Percentiles rank a stretch among this genome's conserved stretches.
These are phyloP conservation scores for Chamaetylas fuelleborni DNA, from an alignment of 2,113 vertebrate genomes.

Conservation along the genomic window DNA sequence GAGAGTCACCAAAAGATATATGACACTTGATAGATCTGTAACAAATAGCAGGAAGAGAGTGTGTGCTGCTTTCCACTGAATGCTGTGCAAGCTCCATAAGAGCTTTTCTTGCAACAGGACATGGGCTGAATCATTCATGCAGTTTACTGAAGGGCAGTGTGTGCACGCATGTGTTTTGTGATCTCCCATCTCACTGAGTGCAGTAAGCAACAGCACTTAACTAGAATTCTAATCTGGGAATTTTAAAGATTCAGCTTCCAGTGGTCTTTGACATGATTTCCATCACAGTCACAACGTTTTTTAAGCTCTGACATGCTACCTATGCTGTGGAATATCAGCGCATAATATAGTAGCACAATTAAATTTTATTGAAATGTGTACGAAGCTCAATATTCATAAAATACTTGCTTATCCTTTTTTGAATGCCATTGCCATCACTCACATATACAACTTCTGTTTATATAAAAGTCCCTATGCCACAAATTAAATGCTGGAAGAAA, in stretches of 20 bases:
- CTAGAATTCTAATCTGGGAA: not conserved
- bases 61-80: not conserved
- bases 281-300: not conserved
- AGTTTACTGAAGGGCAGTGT: not conserved
- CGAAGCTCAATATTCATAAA: not conserved
- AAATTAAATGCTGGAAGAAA: not conserved
- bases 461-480: not conserved
- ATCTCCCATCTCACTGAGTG: not conserved
- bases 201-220: not conserved
- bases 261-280: not conserved
- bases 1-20: not conserved
- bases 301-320: not conserved
- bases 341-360: not conserved
- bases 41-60: not conserved
- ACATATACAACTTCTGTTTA: not conserved
- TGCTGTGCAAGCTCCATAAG: not conserved
- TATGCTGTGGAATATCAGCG: not conserved
- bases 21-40: not conserved
- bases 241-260: not conserved
- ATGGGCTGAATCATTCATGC: not conserved
- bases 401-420: not conserved
- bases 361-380: not conserved
- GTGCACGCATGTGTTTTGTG: not conserved
- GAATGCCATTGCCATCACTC: not conserved
- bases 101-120: not conserved